Evolutionary conservation across 2,888 invertebrate species (phyloP).

Genomic region (Dysmachus trigonus): DNA sequence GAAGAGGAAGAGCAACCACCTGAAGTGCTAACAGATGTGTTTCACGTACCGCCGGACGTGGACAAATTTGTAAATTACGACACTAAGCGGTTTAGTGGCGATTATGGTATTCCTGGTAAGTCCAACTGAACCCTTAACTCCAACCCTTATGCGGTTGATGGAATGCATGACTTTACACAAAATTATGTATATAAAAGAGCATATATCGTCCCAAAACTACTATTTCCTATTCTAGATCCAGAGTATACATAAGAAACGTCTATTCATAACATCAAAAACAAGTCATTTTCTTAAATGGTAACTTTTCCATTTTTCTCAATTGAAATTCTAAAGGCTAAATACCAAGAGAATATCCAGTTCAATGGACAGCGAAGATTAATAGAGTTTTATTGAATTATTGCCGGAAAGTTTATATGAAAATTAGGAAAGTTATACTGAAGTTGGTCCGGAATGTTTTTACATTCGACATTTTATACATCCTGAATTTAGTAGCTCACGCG

Average conservation of each 20-base stretch:
- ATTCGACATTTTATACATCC: neutral
- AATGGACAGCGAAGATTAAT: slow-evolving; percentile 7
- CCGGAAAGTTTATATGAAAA: slow-evolving; percentile 7
- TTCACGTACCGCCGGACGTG: slow-evolving; percentile 73
- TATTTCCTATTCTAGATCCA: neutral
- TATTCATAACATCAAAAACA: neutral
- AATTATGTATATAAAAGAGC: neutral
- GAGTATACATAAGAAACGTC: neutral
- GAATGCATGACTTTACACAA: neutral
- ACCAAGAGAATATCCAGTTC: neutral
- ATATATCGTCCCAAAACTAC: neutral
- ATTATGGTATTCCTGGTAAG: slow-evolving; percentile 76
- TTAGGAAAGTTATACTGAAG: neutral
- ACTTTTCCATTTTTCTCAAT: neutral
- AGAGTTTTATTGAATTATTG: slow-evolving; percentile 24
- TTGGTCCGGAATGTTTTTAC: slow-evolving; percentile 4
- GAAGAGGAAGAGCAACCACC: slow-evolving; percentile 69
- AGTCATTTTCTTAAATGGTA: slow-evolving; percentile 4
- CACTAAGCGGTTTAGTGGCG: slow-evolving; percentile 71
- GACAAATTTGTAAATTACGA: slow-evolving; percentile 73
- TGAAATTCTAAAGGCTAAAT: neutral
- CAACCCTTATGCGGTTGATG: neutral
- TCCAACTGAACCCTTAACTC: neutral
- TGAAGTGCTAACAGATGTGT: slow-evolving; percentile 82
- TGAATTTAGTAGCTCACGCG: neutral